phyloP scores from a whole-genome alignment of 2,113 vertebrate species.

The Mus pahari region DNA sequence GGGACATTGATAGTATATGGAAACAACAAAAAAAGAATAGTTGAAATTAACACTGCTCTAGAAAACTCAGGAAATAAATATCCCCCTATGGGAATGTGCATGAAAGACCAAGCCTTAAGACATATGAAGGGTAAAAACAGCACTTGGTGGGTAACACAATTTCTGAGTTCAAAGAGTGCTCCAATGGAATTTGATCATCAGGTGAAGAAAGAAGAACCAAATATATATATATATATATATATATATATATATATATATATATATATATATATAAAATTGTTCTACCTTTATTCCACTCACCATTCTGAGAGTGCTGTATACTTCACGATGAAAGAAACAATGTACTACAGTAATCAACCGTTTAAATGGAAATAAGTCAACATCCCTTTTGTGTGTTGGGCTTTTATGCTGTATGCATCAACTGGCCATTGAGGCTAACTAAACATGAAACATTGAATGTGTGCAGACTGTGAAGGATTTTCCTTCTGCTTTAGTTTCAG shows the following conservation, averaged over 20 bases:
- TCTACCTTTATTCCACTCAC: conserved; percentile 32
- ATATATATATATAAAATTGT: too few species aligned
- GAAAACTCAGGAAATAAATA: conserved; percentile 57
- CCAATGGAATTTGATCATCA: neutral
- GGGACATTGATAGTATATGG: conserved; percentile 47
- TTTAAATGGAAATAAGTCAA: conserved; percentile 15
- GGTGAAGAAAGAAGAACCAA: neutral
- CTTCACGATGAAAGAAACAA: conserved; percentile 17
- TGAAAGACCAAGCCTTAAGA: conserved; percentile 22
- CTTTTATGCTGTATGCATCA: neutral
- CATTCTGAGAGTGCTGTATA: neutral
- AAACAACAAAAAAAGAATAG: neutral
- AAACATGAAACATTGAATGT: neutral
- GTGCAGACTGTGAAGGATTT: neutral
- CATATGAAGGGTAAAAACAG: neutral
- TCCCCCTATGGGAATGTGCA: neutral
- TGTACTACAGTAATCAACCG: neutral
- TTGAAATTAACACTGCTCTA: conserved; percentile 43
- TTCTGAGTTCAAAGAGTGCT: neutral
- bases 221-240: too few species aligned
- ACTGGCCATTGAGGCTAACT: neutral
- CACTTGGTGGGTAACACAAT: neutral
- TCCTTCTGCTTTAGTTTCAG: neutral
- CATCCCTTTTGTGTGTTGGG: neutral
- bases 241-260: too few species aligned